phyloP scores from a whole-genome alignment of 2,888 invertebrate species.

The Drosophila niveifrons region DNA sequence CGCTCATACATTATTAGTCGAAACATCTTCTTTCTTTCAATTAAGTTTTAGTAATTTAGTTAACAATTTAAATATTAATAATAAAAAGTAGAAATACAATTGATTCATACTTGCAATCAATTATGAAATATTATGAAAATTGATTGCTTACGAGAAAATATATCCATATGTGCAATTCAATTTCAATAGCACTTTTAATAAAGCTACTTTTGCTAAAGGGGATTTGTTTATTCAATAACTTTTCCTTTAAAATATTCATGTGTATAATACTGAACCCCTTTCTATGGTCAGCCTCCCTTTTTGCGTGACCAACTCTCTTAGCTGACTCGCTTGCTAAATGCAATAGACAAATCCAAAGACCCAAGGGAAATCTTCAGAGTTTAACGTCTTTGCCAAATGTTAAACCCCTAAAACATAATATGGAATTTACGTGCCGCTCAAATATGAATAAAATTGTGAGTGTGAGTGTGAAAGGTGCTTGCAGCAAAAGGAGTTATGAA shows the following conservation, averaged over 20 bases:
- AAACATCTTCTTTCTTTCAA: too few relatives aligned
- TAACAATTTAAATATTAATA: too few relatives aligned
- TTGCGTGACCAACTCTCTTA: neutral
- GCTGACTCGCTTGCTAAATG: neutral
- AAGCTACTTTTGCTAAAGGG: neutral
- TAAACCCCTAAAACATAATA: neutral
- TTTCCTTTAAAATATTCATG: neutral
- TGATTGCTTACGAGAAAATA: too few relatives aligned
- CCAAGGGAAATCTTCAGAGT: neutral
- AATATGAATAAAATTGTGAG: slow-evolving; percentile 1
- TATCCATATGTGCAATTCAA: neutral
- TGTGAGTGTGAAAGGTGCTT: slow-evolving; percentile 63
- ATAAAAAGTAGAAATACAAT: too few relatives aligned
- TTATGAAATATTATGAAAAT: too few relatives aligned
- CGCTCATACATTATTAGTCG: too few relatives aligned
- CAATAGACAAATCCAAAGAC: neutral
- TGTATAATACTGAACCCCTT: neutral
- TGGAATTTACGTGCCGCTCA: slow-evolving; percentile 5
- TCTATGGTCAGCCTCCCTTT: neutral
- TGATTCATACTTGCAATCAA: too few relatives aligned
- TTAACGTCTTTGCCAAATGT: neutral
- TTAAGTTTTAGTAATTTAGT: too few relatives aligned
- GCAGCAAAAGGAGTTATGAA: slow-evolving; percentile 64
- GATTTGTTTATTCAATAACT: neutral
- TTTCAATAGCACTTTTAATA: neutral